Evolutionary conservation across 2,113 vertebrate genomes (phyloP).

Genomic region (Oncorhynchus tshawytscha): DNA sequence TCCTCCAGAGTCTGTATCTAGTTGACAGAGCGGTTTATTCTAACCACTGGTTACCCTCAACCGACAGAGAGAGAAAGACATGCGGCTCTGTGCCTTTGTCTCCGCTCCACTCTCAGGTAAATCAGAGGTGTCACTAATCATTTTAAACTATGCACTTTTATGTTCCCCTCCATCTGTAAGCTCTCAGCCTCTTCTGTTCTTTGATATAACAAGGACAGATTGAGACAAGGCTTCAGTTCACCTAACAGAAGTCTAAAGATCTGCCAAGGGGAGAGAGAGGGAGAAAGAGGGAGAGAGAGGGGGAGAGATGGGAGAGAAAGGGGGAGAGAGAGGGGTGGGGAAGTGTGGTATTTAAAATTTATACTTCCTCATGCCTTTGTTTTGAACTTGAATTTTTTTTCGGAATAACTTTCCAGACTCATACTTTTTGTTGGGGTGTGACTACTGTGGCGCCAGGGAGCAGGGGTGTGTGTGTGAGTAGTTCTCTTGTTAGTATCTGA

Average conservation of each 20-base stretch:
- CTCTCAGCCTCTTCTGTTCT: conserved; percentile 82
- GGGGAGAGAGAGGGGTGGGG: conserved; percentile 65
- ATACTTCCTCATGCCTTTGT: conserved; percentile 99
- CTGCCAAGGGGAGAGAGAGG: conserved; percentile 75
- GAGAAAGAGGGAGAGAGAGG: conserved; percentile 69
- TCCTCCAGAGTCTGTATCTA: not conserved
- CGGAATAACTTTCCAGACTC: conserved; percentile 82
- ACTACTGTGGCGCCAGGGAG: not conserved
- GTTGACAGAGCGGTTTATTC: not conserved
- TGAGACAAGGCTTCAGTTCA: conserved; percentile 92
- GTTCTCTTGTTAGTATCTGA: conserved; percentile 73
- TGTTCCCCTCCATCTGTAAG: conserved; percentile 87
- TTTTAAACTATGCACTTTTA: conserved; percentile 99
- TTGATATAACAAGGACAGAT: conserved; percentile 97
- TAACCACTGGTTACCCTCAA: too few species aligned
- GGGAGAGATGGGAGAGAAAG: conserved; percentile 30
- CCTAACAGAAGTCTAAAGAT: conserved; percentile 90
- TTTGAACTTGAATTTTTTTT: conserved; percentile 94
- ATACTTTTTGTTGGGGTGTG: conserved; percentile 74
- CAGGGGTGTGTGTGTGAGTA: conserved; percentile 33
- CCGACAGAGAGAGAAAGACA: too few species aligned
- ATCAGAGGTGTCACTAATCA: conserved; percentile 98
- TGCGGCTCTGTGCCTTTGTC: not conserved
- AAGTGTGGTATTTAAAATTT: conserved; percentile 99
- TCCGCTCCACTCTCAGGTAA: conserved; percentile 78